Base-by-base conservation (phyloP, 30 jellyfish, hydroid and myxozoan genomes). In the Chrysaora quinquecirrha region DNA sequence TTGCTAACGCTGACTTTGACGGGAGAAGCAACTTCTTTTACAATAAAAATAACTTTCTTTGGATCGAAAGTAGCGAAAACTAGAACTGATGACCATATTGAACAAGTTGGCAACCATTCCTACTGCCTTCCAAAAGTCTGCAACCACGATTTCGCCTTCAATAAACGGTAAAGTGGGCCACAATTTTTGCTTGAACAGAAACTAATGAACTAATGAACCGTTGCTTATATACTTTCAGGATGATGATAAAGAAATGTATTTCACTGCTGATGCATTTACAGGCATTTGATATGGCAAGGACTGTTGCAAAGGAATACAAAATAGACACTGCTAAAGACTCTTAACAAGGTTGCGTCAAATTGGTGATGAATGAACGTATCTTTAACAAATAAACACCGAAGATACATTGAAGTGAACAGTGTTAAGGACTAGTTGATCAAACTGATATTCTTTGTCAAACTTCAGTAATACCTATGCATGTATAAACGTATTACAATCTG, bases 221-320 rank as follows among this genome's bases (percentile, higher is more conserved):
- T 12, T 29, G 9, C 3, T 30, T 16, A 23, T 70, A 2, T 6
- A 19, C 1, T 32, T 76, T 19, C 68, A 91, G 98, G 64, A 16
- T 86, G 52, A 77, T 82, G 82, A 71, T 86, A 30, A 85, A 91
- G 81, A 91, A 75, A 66, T 75, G 89, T 52, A 91, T 91, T 20
- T 85, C 98, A 16, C 38, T 91, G 24, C 87, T 91, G 71, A 91
- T 91, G 98, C 94, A 91, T 46, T 83, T 91, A 12, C 96, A 86
- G 54, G 96, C 98, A 20, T 91, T 91, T 63, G 98, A 91, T 35
- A 65, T 76, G 30, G 98, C 98, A 38, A 86, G 98, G 47, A 10
- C 94, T 2, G 91, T 76, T 30, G 96, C 98, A 21, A 73, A 63
- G 68, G 89, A 85, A 38, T 80, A 49, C 69, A 91, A 86, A 75